A percentile compares a stretch with the other conserved stretches of the same genome.
These are phyloP conservation scores for Gnathonemus echidnorhynchus DNA, from an alignment of 2,113 vertebrate species.

Conservation along the genomic window DNA sequence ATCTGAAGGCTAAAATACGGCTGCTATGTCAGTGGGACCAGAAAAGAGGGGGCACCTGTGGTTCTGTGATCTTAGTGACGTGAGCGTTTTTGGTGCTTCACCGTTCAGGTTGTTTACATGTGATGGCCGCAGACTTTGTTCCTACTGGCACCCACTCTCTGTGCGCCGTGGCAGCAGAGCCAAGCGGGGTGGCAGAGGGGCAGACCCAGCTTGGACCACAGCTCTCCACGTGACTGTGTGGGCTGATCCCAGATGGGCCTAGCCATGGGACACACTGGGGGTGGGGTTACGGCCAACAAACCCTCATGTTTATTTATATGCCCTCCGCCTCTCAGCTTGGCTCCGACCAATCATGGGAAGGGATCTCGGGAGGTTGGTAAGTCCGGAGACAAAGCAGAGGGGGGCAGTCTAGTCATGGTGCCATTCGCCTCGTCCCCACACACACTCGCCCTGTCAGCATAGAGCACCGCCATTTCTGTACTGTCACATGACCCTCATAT, in stretches of 20 bases:
- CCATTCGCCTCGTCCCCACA: neutral
- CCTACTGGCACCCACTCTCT: neutral
- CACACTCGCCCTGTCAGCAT: neutral
- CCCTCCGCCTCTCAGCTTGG: neutral
- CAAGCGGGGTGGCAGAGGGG: neutral
- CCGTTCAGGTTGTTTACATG: neutral
- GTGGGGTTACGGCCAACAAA: neutral
- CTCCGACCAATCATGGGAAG: neutral
- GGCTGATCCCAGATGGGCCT: neutral
- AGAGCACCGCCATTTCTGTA: neutral
- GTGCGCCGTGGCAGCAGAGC: neutral
- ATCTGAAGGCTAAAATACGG: neutral
- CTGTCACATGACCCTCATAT: neutral
- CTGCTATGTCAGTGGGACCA: neutral
- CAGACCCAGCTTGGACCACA: neutral
- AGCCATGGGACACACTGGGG: neutral
- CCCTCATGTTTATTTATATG: neutral
- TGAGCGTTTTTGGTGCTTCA: neutral
- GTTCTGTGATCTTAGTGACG: too few species aligned
- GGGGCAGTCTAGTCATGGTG: neutral
- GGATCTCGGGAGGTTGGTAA: neutral
- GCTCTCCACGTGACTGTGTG: neutral
- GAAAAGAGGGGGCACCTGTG: neutral
- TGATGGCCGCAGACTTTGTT: neutral
- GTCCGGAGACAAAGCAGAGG: neutral